Evolutionary conservation across 2,888 invertebrate genomes (phyloP).

Genomic region (Lysandra coridon): DNA sequence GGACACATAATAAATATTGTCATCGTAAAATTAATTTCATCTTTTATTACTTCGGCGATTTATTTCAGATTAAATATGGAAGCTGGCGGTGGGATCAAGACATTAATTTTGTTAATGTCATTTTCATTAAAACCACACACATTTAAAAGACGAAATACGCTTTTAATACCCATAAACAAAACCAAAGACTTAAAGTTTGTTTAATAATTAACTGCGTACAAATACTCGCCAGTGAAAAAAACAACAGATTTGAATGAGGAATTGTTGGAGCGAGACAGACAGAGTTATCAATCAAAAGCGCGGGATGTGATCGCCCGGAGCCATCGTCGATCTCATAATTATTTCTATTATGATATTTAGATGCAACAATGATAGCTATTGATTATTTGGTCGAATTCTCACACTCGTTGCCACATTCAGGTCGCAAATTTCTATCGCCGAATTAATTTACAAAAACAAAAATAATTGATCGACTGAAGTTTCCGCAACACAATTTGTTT

Average conservation of each 20-base stretch:
- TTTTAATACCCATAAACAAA: not conserved
- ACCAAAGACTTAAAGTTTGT: not conserved
- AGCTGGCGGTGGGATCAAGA: not conserved
- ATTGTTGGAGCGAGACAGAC: constrained; percentile 50
- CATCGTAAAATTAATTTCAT: constrained; percentile 23
- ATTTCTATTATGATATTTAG: constrained; percentile 80
- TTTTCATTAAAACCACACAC: not conserved
- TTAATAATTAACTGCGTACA: constrained; percentile 14
- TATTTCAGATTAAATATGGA: not conserved
- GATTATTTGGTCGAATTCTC: constrained; percentile 62
- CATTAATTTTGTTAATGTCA: constrained; percentile 9
- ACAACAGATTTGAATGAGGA: constrained; percentile 21
- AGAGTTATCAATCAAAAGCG: constrained; percentile 77
- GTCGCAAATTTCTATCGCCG: not conserved
- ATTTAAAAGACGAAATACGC: not conserved
- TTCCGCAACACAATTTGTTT: not conserved
- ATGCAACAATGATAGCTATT: constrained; percentile 68
- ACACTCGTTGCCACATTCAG: constrained; percentile 48
- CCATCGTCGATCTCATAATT: constrained; percentile 75
- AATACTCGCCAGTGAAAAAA: not conserved
- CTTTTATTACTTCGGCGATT: constrained; percentile 14
- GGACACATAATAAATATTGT: constrained; percentile 1
- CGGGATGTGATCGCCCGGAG: constrained; percentile 69
- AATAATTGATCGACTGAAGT: no score
- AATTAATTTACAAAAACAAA: not conserved